Conservation (phyloP, 2,888 invertebrate species). For the Iselma pallidipennis region DNA sequence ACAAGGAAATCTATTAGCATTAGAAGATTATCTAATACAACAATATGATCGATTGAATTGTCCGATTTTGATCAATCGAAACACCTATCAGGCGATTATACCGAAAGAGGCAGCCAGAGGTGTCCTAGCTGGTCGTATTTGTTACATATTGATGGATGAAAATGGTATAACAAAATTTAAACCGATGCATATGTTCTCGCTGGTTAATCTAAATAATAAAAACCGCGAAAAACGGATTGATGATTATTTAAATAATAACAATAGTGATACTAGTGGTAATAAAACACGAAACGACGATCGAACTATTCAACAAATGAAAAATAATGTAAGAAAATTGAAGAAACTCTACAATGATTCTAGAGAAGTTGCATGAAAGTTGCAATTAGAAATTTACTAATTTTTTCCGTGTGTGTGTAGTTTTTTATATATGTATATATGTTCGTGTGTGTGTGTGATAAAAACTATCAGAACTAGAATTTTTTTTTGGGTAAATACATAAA, state of each 20-base stretch:
- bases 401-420: constrained; percentile 3
- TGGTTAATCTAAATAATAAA: constrained; percentile 48
- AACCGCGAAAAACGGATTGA: constrained; percentile 45
- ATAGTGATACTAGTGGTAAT: constrained; percentile 31
- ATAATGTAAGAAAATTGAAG: constrained; percentile 46
- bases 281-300: not conserved
- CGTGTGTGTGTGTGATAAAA: constrained; percentile 5
- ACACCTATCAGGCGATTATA: constrained; percentile 74
- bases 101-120: constrained; percentile 75
- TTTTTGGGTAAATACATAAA: constrained; percentile 18
- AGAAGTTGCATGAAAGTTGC: constrained; percentile 44
- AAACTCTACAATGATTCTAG: constrained; percentile 42
- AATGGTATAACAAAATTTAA: constrained; percentile 76
- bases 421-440: constrained; percentile 7
- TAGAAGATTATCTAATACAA: constrained; percentile 73
- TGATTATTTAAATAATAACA: constrained; percentile 42
- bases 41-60: constrained; percentile 60
- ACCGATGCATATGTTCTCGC: constrained; percentile 74
- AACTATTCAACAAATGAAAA: constrained; percentile 40
- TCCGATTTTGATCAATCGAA: constrained; percentile 72
- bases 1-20: constrained; percentile 72
- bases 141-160: constrained; percentile 78
- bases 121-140: constrained; percentile 73
- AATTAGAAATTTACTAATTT: constrained; percentile 4
- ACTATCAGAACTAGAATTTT: no score